These are phyloP conservation scores for Iguana delicatissima DNA, from an alignment of 2,797 vertebrate species.

Conservation along the genomic window DNA sequence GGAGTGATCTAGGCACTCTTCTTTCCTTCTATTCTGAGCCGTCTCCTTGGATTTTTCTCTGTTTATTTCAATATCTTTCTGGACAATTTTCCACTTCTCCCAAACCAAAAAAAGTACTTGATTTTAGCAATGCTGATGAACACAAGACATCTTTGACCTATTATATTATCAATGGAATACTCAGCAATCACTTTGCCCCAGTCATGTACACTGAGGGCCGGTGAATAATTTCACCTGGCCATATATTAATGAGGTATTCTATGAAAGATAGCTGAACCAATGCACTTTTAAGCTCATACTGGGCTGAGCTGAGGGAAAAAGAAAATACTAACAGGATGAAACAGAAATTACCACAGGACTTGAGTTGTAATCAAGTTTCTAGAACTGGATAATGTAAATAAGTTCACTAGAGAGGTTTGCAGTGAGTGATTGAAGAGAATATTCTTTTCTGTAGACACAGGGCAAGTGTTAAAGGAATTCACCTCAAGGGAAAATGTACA, in stretches of 20 bases:
- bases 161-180: conserved; percentile 36
- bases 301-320: neutral
- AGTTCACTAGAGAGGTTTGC: conserved; percentile 44
- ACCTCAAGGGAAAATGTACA: conserved; percentile 26
- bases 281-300: conserved; percentile 31
- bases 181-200: neutral
- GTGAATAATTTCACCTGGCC: conserved; percentile 10
- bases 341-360: conserved; percentile 56
- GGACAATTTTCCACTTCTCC: neutral
- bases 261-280: conserved; percentile 30
- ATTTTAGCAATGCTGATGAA: neutral
- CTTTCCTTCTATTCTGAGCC: neutral
- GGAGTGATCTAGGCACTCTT: neutral
- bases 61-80: neutral
- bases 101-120: neutral
- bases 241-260: neutral
- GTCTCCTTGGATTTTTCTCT: neutral
- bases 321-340: conserved; percentile 54
- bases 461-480: conserved; percentile 8
- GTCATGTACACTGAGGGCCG: neutral
- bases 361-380: conserved; percentile 60
- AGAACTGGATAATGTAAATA: neutral
- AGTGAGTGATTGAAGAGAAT: conserved; percentile 28
- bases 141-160: neutral
- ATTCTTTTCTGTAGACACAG: conserved; percentile 4